These are phyloP conservation scores for Chrysomallon squamiferum DNA, from an alignment of 1,140 invertebrate genomes.

Conservation along the genomic window DNA sequence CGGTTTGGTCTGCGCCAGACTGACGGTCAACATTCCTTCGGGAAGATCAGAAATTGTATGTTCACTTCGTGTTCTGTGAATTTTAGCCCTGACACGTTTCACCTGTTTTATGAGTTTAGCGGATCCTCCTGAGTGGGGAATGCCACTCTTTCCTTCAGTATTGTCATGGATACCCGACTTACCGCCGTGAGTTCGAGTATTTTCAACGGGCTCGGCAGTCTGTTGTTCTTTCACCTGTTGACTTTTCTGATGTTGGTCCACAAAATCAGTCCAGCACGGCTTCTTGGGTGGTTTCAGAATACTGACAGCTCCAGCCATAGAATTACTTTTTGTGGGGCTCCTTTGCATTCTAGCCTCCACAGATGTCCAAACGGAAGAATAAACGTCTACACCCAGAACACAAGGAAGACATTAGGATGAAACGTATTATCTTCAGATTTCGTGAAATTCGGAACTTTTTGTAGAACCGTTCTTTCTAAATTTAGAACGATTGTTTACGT, in stretches of 20 bases:
- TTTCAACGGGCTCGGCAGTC: not conserved
- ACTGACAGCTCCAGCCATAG: conserved; percentile 7
- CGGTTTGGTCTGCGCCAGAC: conserved; percentile 47
- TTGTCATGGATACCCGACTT: conserved; percentile 3
- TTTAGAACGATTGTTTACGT: not conserved
- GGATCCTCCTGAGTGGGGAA: not conserved
- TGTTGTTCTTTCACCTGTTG: not conserved
- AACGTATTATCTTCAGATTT: not conserved
- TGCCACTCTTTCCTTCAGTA: not conserved
- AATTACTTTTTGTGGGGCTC: conserved; percentile 7
- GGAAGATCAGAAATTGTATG: conserved; percentile 53
- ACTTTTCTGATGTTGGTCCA: conserved; percentile 9
- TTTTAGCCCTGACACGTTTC: conserved; percentile 45
- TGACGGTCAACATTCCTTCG: conserved; percentile 41
- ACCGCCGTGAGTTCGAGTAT: not conserved
- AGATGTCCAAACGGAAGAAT: not conserved
- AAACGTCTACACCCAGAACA: not conserved
- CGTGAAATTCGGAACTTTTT: not conserved
- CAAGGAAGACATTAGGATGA: not conserved
- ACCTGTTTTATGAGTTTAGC: conserved; percentile 26
- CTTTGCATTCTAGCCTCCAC: conserved; percentile 17
- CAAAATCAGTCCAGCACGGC: conserved; percentile 42
- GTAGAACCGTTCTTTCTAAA: not conserved
- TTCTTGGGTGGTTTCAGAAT: conserved; percentile 31
- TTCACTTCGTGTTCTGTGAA: conserved; percentile 57